A percentile compares a stretch with the other conserved stretches of the same genome.
Conservation (phyloP, 2,797 vertebrate species). For the Anas acuta region DNA sequence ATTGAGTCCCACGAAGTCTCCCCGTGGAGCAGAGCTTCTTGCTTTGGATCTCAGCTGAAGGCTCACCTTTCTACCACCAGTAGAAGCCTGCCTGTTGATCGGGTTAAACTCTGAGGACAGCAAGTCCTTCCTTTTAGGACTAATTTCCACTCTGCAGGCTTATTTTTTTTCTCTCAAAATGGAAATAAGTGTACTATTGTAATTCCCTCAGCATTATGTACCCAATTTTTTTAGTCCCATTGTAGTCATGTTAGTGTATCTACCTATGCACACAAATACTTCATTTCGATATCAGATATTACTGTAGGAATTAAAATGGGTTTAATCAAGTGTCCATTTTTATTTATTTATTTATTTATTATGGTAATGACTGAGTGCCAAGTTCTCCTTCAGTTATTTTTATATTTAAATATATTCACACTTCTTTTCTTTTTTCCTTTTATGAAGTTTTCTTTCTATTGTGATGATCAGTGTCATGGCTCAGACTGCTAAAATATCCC, state of each 20-base stretch:
- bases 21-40: background rate
- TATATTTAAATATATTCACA: background rate
- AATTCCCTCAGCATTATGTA: background rate
- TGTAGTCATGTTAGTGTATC: too few relatives aligned
- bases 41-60: background rate
- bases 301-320: too few relatives aligned
- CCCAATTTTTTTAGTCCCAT: background rate
- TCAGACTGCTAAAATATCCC: background rate
- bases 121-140: background rate
- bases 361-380: background rate
- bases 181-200: background rate
- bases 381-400: background rate
- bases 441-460: background rate
- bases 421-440: background rate
- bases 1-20: background rate
- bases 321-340: too few relatives aligned
- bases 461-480: background rate
- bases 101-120: background rate
- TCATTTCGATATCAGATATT: too few relatives aligned
- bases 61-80: background rate
- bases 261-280: too few relatives aligned
- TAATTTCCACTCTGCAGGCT: background rate
- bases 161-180: background rate
- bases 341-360: background rate
- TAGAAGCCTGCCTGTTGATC: background rate